Evolutionary conservation across 53 echinoderm and acorn worm genomes (phyloP), one percentile per base, ranked within the genome.

Genomic region (Hippasteria phrygiana): DNA sequence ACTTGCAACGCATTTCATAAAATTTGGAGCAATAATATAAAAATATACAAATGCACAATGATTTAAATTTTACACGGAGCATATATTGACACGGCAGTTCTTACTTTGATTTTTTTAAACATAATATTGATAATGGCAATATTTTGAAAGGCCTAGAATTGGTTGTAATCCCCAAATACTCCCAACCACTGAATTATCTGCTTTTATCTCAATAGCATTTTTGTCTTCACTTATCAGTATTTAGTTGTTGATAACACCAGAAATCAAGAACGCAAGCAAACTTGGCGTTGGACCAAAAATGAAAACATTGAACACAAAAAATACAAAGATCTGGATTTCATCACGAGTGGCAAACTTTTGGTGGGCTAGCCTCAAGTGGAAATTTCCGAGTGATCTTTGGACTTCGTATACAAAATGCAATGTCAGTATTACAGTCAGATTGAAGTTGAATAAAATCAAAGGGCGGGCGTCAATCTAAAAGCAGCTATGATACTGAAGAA

Each of bases 211-310:
- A 45, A 66, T 18, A 41, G 73, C 22, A 73, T 73, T 20, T 73
- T 43, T 43, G 9, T 24, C 70, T 33, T 18, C 18, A 85, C 46
- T 45, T 64, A 63, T 65, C 41, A 65, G 34, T 66, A 83, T 83
- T 83, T 83, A 83, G 43, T 29, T 31, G 51, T 22, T 69, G 85
- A 65, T 64, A 70, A 81, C n/a, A 5, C n/a, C 0, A 36, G 51
- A 71, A 85, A 71, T 14, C 32, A 38, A 18, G 35, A 26, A 32
- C 85, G 85, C 85, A 69, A 85, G 85, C 47, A 50, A 85, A 85
- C 85, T 85, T 85, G 85, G 85, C 85, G 22, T 35, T 48, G 37
- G 22, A 85, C 85, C 85, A 85, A 83, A 59, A 4, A 22, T 59
- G 26, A 14, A 14, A 76, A 18, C 17, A 74, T 45, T 12, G n/a